Evolutionary conservation across 2,888 invertebrate genomes (phyloP), one percentile per base, ranked within the genome.

Genomic region (Graphium colonna): DNA sequence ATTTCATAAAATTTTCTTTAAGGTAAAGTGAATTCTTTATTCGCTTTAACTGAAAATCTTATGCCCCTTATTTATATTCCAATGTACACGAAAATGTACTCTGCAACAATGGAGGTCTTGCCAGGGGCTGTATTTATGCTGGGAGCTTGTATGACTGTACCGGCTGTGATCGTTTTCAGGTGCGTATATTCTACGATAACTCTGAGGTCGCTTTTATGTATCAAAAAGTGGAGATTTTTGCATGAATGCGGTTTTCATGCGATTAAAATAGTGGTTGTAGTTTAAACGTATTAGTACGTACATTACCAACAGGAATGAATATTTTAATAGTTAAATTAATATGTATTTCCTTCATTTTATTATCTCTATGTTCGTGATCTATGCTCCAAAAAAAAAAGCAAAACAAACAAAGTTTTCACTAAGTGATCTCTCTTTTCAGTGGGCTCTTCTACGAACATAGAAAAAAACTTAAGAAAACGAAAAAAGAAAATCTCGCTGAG

Each of bases 1-100:
- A 33, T 18, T 5, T 31, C 5, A 5, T 21, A 5, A 31, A 36
- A 28, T 46, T 63, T 62, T 12, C 17, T 48, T 69, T 17, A 74
- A 93, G 93, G 93, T 10, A 93, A 93, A 78, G 90, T 94, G 1
- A 93, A 93, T 68, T 93, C 93, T 0, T 69, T 94, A 43, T 91
- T 93, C 61, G 93, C 93, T 0, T 88, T 93, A 1, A 92, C 92
- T 51, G 81, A 93, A 57, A 93, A 93, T 16, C 68, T 94, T 28
- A 93, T 93, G 91, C 94, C 94, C 0, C 73, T 94, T 42, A 79
- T 94, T 10, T 94, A 93, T 66, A 93, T 93, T 2, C 93, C 94
- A 0, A 86, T 94, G 81, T 94, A 94, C 74, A 93, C 92, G 49
- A 91, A 90, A 17, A 91, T 93, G 13, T 94, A 94, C 61, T 87